A percentile compares a stretch with the other conserved stretches of the same genome.
These are phyloP conservation scores for Lacerta bilineata DNA, from an alignment of 2,797 vertebrate species.

Conservation along the genomic window DNA sequence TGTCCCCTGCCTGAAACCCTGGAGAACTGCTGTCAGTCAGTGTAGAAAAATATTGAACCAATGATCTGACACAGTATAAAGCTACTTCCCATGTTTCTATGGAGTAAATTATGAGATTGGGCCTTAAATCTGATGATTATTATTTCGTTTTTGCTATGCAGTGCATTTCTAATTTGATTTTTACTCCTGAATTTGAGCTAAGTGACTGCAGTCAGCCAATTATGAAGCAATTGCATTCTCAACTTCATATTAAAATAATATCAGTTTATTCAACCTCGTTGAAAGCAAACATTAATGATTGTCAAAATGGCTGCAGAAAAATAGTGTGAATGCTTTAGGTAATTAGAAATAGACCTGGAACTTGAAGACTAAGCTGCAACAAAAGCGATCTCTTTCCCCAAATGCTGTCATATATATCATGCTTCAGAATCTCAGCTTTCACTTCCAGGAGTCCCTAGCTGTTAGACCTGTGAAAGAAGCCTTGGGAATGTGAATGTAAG, in stretches of 20 bases:
- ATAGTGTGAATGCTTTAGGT: slow-evolving; percentile 33
- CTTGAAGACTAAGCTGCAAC: neutral
- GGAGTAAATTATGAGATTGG: neutral
- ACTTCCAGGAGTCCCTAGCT: neutral
- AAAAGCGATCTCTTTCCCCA: neutral
- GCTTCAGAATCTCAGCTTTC: slow-evolving; percentile 4
- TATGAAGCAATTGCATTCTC: slow-evolving; percentile 1
- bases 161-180: neutral
- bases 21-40: too few species aligned
- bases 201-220: slow-evolving; percentile 1
- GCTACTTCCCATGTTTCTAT: neutral
- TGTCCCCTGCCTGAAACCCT: too few species aligned
- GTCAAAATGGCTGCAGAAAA: slow-evolving; percentile 16
- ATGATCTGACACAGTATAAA: too few species aligned
- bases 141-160: neutral
- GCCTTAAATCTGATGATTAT: neutral
- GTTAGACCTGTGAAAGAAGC: neutral
- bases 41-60: too few species aligned
- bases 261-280: neutral
- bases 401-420: neutral
- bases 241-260: neutral
- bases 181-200: neutral
- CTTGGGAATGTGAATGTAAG: neutral
- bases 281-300: slow-evolving; percentile 11
- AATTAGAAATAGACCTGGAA: slow-evolving; percentile 21